A percentile compares a stretch with the other conserved stretches of the same genome.
Conservation (phyloP, 53 echinoderm and acorn worm genomes). For the Holothuria scabra region DNA sequence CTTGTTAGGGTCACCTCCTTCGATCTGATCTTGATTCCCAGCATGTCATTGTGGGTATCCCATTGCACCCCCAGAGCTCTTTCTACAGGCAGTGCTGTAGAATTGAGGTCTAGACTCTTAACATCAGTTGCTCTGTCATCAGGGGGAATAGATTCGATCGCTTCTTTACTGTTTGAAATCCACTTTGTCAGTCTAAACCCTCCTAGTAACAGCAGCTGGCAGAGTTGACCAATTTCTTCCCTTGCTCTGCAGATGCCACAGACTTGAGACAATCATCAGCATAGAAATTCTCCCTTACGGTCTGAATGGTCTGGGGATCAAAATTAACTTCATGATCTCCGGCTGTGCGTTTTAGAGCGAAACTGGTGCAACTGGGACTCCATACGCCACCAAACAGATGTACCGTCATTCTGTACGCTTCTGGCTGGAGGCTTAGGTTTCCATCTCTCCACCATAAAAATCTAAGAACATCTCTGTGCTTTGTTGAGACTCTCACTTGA, state of each 20-base stretch:
- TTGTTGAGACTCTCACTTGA: constrained; percentile 38
- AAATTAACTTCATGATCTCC: constrained; percentile 19
- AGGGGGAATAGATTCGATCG: constrained; percentile 35
- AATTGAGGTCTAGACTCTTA: constrained; percentile 44
- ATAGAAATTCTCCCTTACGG: background rate
- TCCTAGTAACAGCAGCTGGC: background rate
- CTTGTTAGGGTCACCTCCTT: constrained; percentile 21
- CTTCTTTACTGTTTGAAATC: constrained; percentile 36
- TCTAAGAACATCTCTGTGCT: constrained; percentile 36
- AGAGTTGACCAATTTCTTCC: background rate
- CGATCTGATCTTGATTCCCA: constrained; percentile 38
- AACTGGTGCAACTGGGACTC: constrained; percentile 40
- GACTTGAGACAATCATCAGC: background rate
- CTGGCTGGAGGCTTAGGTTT: constrained; percentile 3
- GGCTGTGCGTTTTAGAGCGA: constrained; percentile 35
- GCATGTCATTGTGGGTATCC: constrained; percentile 21
- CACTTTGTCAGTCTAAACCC: constrained; percentile 62
- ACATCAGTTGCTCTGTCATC: constrained; percentile 46
- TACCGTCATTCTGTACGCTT: background rate
- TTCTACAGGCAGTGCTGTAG: constrained; percentile 6
- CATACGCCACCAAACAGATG: background rate
- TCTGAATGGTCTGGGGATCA: background rate
- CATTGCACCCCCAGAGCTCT: constrained; percentile 12
- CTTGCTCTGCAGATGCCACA: constrained; percentile 5
- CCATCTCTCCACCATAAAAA: constrained; percentile 47